Evolutionary conservation across 2,888 invertebrate species (phyloP), one percentile per base, ranked within the genome.

Genomic region (Dynastes maya): DNA sequence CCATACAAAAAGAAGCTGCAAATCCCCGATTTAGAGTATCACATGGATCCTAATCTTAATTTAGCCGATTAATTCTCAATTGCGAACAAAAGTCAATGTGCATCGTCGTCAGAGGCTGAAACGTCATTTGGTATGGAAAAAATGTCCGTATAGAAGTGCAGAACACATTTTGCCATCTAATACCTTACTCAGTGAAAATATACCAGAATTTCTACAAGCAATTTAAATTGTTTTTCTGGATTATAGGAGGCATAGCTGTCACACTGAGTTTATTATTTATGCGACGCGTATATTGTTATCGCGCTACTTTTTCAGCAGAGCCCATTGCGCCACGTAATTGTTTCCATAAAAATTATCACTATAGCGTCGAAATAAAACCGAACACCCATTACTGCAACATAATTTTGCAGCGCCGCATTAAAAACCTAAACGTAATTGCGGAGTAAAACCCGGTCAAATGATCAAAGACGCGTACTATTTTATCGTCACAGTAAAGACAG

Each of bases 381-480:
- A 49, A 49, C 65, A 49, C 2, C 61, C 72, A 72, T 58, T 72
- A 71, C 37, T 37, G 61, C 72, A 45, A 45, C 72, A 58, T 72
- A 72, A 72, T 72, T 72, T 58, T 40, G 40, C 61, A 16, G 58
- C 40, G 40, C 37, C 53, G 70, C 72, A 72, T 72, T 72, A 72
- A 58, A 72, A 29, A 45, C 45, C 55, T 29, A 32, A 45, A 58
- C 68, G 72, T 61, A 72, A 72, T 72, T 72, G 72, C 72, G 58
- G n/a, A 72, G 58, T 72, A 72, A 72, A 72, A 72, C 72, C 58
- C 61, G 72, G 72, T 72, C 61, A 72, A 72, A 72, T 72, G 72
- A 72, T 72, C 72, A 72, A 72, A 72, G 58, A 72, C 72, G 61
- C 58, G 58, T 40, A 58, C 22, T 72, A 61, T 72, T 72, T 72